These are phyloP conservation scores for Martes flavigula DNA, from an alignment of 2,797 vertebrate species.

Conservation along the genomic window DNA sequence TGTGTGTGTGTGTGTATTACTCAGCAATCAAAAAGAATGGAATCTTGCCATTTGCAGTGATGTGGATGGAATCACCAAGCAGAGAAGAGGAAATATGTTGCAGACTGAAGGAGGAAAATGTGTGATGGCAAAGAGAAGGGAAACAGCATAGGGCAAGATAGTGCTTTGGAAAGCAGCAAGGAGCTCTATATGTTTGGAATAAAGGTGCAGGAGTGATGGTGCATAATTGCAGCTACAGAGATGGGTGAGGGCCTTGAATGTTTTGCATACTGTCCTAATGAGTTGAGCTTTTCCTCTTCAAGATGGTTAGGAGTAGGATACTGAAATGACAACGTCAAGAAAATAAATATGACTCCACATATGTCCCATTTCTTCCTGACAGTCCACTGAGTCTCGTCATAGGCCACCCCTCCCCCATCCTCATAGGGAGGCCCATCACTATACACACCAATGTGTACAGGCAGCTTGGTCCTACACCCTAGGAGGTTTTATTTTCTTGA, in stretches of 20 bases:
- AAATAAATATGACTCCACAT: not conserved
- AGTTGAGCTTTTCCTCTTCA: not conserved
- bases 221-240: not conserved
- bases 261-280: not conserved
- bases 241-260: fast-evolving
- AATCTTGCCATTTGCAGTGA: not conserved
- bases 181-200: not conserved
- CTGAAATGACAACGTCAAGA: not conserved
- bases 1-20: not conserved
- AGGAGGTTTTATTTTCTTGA: not conserved
- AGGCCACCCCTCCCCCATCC: not conserved
- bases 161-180: not conserved
- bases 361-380: not conserved
- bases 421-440: not conserved
- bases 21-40: not conserved
- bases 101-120: too few species aligned
- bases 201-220: not conserved
- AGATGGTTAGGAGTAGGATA: not conserved
- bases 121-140: not conserved
- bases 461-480: not conserved
- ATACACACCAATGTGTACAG: not conserved
- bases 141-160: fast-evolving
- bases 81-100: not conserved
- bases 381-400: not conserved
- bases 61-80: not conserved